Evolutionary conservation across 2,113 vertebrate genomes (phyloP).

Genomic region (Podarcis muralis): DNA sequence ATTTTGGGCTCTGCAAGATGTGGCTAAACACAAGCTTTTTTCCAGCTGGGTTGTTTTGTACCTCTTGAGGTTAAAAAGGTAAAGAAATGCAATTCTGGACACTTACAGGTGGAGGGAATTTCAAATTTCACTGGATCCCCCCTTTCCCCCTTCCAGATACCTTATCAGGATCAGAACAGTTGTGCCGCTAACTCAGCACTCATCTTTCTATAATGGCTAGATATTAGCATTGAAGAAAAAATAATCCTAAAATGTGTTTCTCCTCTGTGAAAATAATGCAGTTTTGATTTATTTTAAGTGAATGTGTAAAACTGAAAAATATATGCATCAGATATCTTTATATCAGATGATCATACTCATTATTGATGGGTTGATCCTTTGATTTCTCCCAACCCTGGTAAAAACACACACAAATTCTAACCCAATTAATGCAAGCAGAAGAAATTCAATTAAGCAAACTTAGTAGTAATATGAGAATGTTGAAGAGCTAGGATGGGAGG

Average conservation of each 20-base stretch:
- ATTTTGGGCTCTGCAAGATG: constrained; percentile 78
- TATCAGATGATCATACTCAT: not conserved
- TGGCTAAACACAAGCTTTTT: constrained; percentile 76
- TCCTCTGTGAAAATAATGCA: not conserved
- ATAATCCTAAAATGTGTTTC: not conserved
- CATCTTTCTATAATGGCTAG: not conserved
- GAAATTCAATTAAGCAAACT: not conserved
- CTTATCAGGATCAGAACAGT: not conserved
- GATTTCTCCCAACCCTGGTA: not conserved
- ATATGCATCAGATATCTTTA: not conserved
- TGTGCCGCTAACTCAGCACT: not conserved
- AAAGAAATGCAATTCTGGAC: constrained; percentile 21
- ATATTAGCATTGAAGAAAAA: not conserved
- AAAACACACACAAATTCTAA: not conserved
- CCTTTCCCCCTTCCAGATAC: not conserved
- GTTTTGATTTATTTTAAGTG: constrained; percentile 11
- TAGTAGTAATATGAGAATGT: not conserved
- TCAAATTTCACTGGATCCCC: not conserved
- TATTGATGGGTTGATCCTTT: not conserved
- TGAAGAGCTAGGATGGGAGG: not conserved
- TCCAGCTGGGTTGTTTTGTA: constrained; percentile 78
- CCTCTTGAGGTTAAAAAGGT: constrained; percentile 75
- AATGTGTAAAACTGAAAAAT: not conserved
- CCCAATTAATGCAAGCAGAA: not conserved
- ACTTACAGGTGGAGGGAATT: not conserved